These are phyloP conservation scores for Himalopsyche kuldschensis DNA, from an alignment of 2,888 invertebrate species.

Conservation along the genomic window DNA sequence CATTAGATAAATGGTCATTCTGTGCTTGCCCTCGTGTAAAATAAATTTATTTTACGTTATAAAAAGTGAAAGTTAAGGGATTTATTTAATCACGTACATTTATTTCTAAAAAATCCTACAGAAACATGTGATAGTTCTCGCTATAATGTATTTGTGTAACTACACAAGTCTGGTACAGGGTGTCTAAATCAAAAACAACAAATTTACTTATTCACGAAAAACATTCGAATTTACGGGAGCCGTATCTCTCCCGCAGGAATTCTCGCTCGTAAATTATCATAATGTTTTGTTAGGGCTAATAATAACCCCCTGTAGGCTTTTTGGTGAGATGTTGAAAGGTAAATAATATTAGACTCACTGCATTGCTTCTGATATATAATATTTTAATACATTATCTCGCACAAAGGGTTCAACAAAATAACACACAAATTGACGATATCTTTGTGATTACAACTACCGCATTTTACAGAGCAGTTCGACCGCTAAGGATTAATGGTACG, in stretches of 20 bases:
- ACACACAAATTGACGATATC: too few relatives aligned
- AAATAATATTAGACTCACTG: background rate
- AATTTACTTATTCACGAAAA: background rate
- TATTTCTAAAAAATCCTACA: background rate
- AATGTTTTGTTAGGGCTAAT: conserved; percentile 4
- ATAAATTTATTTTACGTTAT: background rate
- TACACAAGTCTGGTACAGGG: background rate
- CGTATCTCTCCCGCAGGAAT: background rate
- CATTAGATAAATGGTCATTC: too few relatives aligned
- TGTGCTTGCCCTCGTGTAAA: background rate
- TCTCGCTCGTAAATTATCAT: background rate
- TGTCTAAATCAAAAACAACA: background rate
- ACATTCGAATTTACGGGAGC: background rate
- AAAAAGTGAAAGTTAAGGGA: background rate
- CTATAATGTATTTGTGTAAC: background rate
- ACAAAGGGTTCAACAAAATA: too few relatives aligned
- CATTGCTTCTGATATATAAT: background rate
- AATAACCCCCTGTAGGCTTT: background rate
- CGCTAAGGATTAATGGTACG: too few relatives aligned
- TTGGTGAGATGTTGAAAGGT: background rate
- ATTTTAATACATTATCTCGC: background rate
- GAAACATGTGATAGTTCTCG: background rate
- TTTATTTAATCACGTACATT: background rate
- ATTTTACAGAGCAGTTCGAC: too few relatives aligned
- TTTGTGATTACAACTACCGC: too few relatives aligned